These are phyloP conservation scores for Brienomyrus longianalis DNA, from an alignment of 2,113 vertebrate species.

Conservation along the genomic window DNA sequence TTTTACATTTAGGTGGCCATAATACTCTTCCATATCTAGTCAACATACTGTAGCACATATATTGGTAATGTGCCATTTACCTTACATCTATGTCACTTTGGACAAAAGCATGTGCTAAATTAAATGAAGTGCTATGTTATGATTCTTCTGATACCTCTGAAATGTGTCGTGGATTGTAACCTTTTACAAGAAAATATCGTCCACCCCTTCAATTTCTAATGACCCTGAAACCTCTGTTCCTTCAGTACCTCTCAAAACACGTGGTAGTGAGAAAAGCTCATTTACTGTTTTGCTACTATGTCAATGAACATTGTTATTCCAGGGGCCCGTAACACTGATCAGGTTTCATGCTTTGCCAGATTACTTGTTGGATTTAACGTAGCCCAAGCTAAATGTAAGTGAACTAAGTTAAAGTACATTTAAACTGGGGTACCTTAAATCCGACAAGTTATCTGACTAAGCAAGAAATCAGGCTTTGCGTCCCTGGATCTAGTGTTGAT, in stretches of 20 bases:
- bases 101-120: too few relatives aligned
- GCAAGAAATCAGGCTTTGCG: not conserved
- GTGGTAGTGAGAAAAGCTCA: not conserved
- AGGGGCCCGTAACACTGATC: not conserved
- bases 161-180: too few relatives aligned
- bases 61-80: too few relatives aligned
- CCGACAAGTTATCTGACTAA: not conserved
- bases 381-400: not conserved
- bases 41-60: too few relatives aligned
- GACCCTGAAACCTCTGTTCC: not conserved
- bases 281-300: not conserved
- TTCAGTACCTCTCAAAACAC: not conserved
- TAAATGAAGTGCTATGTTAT: too few relatives aligned
- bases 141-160: too few relatives aligned
- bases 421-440: not conserved
- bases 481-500: not conserved
- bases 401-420: not conserved
- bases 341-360: not conserved
- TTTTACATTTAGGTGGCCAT: too few relatives aligned
- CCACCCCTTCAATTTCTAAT: not conserved
- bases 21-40: too few relatives aligned
- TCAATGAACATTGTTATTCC: not conserved
- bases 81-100: too few relatives aligned
- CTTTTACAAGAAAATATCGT: not conserved
- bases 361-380: not conserved